phyloP scores from a whole-genome alignment of 1,140 invertebrate genomes.

The Lordiphosa mommai region DNA sequence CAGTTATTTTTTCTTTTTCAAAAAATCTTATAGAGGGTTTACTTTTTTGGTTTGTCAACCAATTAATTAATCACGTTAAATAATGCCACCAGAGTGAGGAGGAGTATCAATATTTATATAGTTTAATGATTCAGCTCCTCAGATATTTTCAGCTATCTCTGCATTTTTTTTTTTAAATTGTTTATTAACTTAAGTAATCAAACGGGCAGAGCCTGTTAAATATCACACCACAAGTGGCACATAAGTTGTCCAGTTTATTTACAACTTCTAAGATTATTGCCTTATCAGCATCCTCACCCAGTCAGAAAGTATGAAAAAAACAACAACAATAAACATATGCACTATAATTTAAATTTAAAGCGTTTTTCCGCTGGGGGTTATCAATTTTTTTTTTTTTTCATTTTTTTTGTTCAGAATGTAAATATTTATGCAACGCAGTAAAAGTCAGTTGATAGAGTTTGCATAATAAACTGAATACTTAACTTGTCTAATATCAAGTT shows the following conservation, averaged over 20 bases:
- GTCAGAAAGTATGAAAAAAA: background rate
- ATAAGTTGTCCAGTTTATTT: slow-evolving; percentile 13
- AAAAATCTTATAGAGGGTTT: too few species aligned
- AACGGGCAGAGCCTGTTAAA: background rate
- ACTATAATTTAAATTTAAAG: slow-evolving; percentile 10
- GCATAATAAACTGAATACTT: too few species aligned
- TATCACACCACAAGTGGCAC: background rate
- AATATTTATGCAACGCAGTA: background rate
- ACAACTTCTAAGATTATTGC: slow-evolving; percentile 8
- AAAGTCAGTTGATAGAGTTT: too few species aligned
- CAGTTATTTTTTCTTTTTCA: too few species aligned
- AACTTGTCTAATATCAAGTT: too few species aligned
- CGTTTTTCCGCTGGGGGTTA: slow-evolving; percentile 10
- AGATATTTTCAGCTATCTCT: background rate
- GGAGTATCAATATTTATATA: background rate
- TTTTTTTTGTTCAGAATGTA: background rate
- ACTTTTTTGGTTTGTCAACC: too few species aligned
- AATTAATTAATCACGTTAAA: too few species aligned
- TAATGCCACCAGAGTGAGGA: too few species aligned
- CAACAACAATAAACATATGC: slow-evolving; percentile 3
- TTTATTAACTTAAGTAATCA: background rate
- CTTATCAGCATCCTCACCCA: slow-evolving; percentile 28
- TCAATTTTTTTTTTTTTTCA: too few species aligned
- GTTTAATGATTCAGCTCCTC: background rate
- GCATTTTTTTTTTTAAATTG: background rate